A percentile compares a stretch with the other conserved stretches of the same genome.
Conservation (phyloP, 2,888 invertebrate species). For the Acleris emargana region DNA sequence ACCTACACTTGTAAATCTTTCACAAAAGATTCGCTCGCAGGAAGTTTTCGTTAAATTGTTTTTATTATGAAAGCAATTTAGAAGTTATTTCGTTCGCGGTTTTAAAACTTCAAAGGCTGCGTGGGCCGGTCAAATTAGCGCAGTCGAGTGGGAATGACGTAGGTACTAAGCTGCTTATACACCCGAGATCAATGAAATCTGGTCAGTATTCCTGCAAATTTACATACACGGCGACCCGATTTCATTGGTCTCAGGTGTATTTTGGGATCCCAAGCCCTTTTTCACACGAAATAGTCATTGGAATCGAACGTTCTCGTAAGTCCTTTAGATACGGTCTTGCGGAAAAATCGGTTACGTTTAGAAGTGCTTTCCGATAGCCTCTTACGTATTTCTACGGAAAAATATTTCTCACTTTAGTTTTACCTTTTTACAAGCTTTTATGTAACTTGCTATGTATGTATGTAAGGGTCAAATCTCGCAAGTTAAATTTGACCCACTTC, state of each 20-base stretch:
- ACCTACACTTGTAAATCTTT: constrained; percentile 14
- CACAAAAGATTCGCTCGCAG: constrained; percentile 15
- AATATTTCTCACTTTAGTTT: too few species aligned
- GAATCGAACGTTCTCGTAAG: neutral
- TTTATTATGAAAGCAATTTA: constrained; percentile 30
- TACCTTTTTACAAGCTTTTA: too few species aligned
- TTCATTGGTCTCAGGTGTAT: neutral
- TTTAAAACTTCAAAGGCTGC: constrained; percentile 26
- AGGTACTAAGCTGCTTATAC: neutral
- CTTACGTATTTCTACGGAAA: neutral
- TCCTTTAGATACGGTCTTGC: too few species aligned
- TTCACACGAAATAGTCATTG: neutral
- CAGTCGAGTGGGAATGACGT: constrained; percentile 13
- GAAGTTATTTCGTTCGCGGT: constrained; percentile 26
- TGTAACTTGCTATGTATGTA: too few species aligned
- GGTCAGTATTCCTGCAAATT: too few species aligned
- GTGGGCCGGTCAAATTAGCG: constrained; percentile 21
- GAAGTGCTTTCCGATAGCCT: neutral
- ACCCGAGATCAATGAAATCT: too few species aligned
- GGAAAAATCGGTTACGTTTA: too few species aligned
- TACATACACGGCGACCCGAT: too few species aligned
- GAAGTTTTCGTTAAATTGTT: constrained; percentile 27
- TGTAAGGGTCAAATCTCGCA: too few species aligned
- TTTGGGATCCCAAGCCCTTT: neutral
- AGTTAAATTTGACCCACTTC: too few species aligned